phyloP scores from a whole-genome alignment of 2,888 invertebrate genomes.

The Dynastes hyllus region DNA sequence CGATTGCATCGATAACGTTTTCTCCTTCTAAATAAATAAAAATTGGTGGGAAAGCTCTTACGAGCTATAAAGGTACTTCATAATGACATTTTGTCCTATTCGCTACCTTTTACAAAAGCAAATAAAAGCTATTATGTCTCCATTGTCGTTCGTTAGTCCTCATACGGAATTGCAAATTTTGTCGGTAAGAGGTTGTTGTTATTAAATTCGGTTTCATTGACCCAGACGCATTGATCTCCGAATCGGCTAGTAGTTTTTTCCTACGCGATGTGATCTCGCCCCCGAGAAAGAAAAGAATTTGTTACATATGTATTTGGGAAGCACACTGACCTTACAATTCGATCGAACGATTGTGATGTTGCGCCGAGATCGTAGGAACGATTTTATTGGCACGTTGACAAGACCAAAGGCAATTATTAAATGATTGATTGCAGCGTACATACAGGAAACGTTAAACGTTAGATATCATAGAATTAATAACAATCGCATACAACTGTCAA shows the following conservation, averaged over 20 bases:
- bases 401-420: conserved; percentile 29
- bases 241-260: conserved; percentile 40
- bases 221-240: conserved; percentile 57
- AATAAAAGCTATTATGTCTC: conserved; percentile 47
- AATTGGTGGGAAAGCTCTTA: not conserved
- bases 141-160: conserved; percentile 44
- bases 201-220: conserved; percentile 53
- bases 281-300: conserved; percentile 41
- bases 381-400: conserved; percentile 42
- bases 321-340: conserved; percentile 33
- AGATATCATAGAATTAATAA: conserved; percentile 26
- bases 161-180: conserved; percentile 56
- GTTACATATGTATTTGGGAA: conserved; percentile 44
- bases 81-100: conserved; percentile 8
- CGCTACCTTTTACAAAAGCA: conserved; percentile 13
- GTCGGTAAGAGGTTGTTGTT: conserved; percentile 35
- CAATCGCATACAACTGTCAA: conserved; percentile 11
- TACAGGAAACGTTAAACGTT: conserved; percentile 19
- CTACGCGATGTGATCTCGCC: conserved; percentile 30
- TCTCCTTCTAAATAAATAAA: no score
- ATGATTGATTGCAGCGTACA: conserved; percentile 28
- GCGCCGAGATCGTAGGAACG: conserved; percentile 22
- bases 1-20: no score
- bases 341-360: conserved; percentile 20
- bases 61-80: conserved; percentile 9